phyloP scores from a whole-genome alignment of 2,888 invertebrate species.

The Mesorhabditis sp. region DNA sequence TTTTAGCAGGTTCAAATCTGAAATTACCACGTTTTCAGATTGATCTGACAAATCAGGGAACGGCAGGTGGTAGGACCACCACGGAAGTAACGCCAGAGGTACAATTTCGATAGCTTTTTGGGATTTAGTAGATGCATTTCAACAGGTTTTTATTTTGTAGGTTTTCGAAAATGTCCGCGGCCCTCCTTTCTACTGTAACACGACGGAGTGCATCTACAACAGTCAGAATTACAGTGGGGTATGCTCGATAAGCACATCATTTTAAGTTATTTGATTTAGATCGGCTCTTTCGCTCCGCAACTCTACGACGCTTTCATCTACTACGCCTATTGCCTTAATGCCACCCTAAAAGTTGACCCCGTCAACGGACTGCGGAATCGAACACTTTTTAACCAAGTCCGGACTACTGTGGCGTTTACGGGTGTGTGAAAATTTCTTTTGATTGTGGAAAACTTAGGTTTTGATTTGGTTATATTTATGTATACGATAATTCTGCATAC shows the following conservation, averaged over 20 bases:
- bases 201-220: background rate
- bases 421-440: background rate
- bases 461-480: no score
- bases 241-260: background rate
- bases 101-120: background rate
- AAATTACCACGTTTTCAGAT: background rate
- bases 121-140: background rate
- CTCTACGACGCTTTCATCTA: conserved; percentile 26
- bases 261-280: background rate
- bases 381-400: background rate
- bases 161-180: background rate
- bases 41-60: conserved; percentile 3
- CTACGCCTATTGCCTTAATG: conserved; percentile 25
- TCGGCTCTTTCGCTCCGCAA: conserved; percentile 23
- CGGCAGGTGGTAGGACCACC: background rate
- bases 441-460: no score
- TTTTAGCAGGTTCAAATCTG: background rate
- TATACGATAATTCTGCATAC: background rate
- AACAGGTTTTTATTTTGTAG: background rate
- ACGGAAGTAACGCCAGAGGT: background rate
- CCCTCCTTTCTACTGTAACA: conserved; percentile 3
- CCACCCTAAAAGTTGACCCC: conserved; percentile 13
- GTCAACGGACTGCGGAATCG: conserved; percentile 14
- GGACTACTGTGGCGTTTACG: background rate
- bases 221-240: background rate